These are phyloP conservation scores for Nasonia longicornis DNA, from an alignment of 1,140 invertebrate species.

Conservation along the genomic window DNA sequence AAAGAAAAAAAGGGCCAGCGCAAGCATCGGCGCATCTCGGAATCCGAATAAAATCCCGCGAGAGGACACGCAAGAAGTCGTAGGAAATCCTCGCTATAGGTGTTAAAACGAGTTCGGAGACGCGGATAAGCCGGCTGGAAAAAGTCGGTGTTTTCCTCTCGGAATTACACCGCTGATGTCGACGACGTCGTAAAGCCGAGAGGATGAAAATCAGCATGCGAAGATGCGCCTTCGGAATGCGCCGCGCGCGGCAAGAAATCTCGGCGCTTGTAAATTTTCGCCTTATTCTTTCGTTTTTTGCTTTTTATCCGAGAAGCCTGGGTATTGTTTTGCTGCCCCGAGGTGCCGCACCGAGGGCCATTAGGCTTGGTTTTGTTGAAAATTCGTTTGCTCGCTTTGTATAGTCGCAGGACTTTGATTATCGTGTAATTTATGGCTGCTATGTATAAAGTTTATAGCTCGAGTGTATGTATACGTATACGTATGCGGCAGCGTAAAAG, in stretches of 20 bases:
- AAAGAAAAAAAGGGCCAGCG: background rate
- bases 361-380: background rate
- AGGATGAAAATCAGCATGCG: constrained; percentile 20
- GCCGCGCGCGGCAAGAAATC: background rate
- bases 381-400: background rate
- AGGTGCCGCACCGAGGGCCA: background rate
- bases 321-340: background rate
- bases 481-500: background rate
- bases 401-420: background rate
- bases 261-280: background rate
- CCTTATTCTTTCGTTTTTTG: background rate
- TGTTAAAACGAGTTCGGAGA: background rate
- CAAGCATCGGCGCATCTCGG: background rate
- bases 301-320: background rate
- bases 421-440: background rate
- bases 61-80: background rate
- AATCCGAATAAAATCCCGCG: background rate
- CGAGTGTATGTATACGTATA: background rate
- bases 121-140: background rate
- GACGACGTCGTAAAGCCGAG: background rate
- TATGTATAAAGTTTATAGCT: background rate
- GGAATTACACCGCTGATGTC: background rate
- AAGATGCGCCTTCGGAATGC: background rate
- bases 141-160: background rate
- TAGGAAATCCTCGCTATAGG: background rate